Evolutionary conservation across 2,113 vertebrate genomes (phyloP).

Genomic region (Sphaerodactylus townsendi): DNA sequence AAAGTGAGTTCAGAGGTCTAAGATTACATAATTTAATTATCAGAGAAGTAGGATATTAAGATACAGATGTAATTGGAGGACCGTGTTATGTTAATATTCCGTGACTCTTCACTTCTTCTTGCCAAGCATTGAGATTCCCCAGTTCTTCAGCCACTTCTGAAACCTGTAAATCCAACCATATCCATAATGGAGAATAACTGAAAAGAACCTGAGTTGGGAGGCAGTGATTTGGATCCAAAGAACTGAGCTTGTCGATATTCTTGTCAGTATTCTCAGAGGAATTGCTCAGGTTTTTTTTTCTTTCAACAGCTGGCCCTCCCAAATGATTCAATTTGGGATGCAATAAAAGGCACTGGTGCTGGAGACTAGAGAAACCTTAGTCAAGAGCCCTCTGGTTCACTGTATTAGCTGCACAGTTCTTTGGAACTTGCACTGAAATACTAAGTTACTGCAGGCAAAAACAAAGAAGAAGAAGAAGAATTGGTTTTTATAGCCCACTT

Average conservation of each 20-base stretch:
- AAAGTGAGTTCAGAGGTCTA: slow-evolving; percentile 50
- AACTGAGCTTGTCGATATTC: not conserved
- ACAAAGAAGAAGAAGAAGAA: no score
- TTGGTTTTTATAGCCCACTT: no score
- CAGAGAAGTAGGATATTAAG: slow-evolving; percentile 58
- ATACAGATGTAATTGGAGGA: slow-evolving; percentile 38
- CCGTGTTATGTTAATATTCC: slow-evolving; percentile 46
- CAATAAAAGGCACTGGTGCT: no score
- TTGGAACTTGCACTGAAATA: not conserved
- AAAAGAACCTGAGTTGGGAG: not conserved
- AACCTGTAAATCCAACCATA: not conserved
- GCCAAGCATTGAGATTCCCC: slow-evolving; percentile 45
- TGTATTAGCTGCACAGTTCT: not conserved
- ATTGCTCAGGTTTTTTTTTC: not conserved
- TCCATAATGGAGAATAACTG: not conserved
- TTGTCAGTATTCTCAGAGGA: not conserved
- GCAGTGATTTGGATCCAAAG: not conserved
- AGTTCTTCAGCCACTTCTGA: not conserved
- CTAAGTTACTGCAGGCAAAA: not conserved
- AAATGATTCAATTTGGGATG: no score
- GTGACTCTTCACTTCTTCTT: slow-evolving; percentile 51
- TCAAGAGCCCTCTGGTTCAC: not conserved
- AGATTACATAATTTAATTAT: slow-evolving; percentile 60
- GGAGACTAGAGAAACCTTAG: no score
- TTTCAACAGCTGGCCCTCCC: not conserved